Conservation (phyloP, 2,888 invertebrate genomes). For the Caenorhabditis sp. region DNA sequence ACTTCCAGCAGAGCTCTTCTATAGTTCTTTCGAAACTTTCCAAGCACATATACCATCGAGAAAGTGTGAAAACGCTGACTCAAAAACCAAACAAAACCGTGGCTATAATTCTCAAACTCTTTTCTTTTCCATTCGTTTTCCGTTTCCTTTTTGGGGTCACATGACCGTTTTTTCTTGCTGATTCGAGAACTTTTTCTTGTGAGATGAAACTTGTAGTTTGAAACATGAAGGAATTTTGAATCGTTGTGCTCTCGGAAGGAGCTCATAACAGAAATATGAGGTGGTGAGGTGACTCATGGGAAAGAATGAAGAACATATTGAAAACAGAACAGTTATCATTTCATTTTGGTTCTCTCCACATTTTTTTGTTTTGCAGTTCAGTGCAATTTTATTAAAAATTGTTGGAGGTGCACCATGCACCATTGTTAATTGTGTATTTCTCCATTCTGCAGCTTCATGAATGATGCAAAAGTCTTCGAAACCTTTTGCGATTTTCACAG, state of each 20-base stretch:
- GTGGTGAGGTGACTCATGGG: conserved; percentile 1
- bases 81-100: conserved; percentile 47
- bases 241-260: not conserved
- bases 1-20: no score
- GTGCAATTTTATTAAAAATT: conserved; percentile 5
- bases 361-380: conserved; percentile 28
- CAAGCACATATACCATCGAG: not conserved
- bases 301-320: conserved; percentile 5
- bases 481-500: no score
- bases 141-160: conserved; percentile 31
- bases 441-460: not conserved
- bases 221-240: not conserved
- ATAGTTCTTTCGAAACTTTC: not conserved
- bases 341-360: not conserved
- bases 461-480: not conserved
- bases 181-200: conserved; percentile 10
- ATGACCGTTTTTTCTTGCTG: conserved; percentile 25
- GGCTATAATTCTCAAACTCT: conserved; percentile 14
- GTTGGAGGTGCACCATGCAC: not conserved
- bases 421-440: not conserved
- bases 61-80: conserved; percentile 42
- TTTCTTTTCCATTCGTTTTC: not conserved
- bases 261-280: not conserved
- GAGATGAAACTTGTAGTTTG: conserved; percentile 18
- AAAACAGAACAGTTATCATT: conserved; percentile 34